Base-by-base conservation (phyloP, 2,888 invertebrate genomes). In the Amphipoea oculea region DNA sequence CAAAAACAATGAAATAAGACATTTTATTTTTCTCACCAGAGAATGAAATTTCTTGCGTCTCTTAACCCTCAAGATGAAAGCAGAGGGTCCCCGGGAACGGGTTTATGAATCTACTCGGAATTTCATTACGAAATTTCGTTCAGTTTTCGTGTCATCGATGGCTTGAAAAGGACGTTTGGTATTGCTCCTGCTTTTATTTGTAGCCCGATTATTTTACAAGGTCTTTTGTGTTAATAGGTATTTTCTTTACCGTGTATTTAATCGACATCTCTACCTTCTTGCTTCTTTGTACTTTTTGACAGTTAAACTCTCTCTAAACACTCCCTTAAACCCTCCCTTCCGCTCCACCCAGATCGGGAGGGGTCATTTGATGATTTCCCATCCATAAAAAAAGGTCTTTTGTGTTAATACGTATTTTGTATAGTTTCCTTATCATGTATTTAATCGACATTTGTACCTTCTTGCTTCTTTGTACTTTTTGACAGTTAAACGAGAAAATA, bases 71-170 rank as follows among this genome's bases (percentile, higher is more conserved):
- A 81, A 78, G 86, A 85, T 88, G 83, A 85, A 85, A 86, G 77
- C 78, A 78, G 76, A 75, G 86, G 83, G 78, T 82, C 79, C 80
- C 73, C 60, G 48, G 76, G 78, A 82, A 78, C 82, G 86, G 90
- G 92, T 85, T 93, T 94, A 95, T 94, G 94, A 93, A 94, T 93
- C 92, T 88, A 88, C 90, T 82, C 75, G 94, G 95, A 94, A 95
- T 95, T 95, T 94, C 93, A 94, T 95, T 94, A 94, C 87, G 91
- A 91, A 91, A 93, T 93, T 93, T 93, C 90, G 88, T 90, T 91
- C 82, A 85, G 78, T 80, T 87, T 78, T 84, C 88, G 83, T 86
- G 88, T 89, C 89, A 91, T 91, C 88, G 90, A 90, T 84, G 90
- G 86, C 82, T 83, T 85, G 85, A 87, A 91, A 88, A 86, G 87